phyloP scores from a whole-genome alignment of 2,113 vertebrate species.

The Atlantisia rogersi region DNA sequence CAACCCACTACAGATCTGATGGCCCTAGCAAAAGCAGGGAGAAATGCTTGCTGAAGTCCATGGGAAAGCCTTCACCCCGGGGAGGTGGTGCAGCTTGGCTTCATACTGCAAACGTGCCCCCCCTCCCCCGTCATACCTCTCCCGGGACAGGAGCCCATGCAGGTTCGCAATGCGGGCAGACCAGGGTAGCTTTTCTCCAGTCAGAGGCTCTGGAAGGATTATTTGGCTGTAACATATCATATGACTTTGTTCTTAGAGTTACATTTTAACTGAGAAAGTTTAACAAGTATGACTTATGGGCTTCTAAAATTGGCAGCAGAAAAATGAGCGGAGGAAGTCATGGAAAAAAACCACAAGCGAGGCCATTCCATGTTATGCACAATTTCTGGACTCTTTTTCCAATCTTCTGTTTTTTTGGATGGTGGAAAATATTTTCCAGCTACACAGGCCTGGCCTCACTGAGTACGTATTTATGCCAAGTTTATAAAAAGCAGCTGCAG shows the following conservation, averaged over 20 bases:
- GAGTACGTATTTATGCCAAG: slow-evolving; percentile 75
- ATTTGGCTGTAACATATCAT: slow-evolving; percentile 57
- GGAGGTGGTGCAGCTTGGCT: not conserved
- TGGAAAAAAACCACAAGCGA: slow-evolving; percentile 75
- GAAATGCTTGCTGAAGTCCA: not conserved
- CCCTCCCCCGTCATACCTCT: not conserved
- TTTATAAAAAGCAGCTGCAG: slow-evolving; percentile 85
- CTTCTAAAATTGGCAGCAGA: slow-evolving; percentile 80
- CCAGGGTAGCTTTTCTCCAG: not conserved
- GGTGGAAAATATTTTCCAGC: slow-evolving; percentile 85
- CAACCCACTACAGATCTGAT: not conserved
- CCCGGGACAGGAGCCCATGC: not conserved
- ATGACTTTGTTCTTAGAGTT: slow-evolving; percentile 79
- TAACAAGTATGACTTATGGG: slow-evolving; percentile 78
- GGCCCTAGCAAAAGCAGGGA: not conserved
- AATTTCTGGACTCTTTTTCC: slow-evolving; percentile 78
- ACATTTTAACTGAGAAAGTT: slow-evolving; percentile 79
- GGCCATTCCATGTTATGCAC: slow-evolving; percentile 69
- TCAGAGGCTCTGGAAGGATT: slow-evolving; percentile 46
- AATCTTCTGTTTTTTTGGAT: slow-evolving; percentile 77
- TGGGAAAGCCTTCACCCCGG: not conserved
- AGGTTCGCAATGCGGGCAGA: not conserved
- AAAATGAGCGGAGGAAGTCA: slow-evolving; percentile 78
- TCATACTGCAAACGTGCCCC: not conserved
- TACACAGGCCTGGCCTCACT: slow-evolving; percentile 80